Percentiles rank a stretch among this genome's conserved stretches.
These are phyloP conservation scores for Mesoclemmys tuberculata DNA, from an alignment of 2,113 vertebrate species.

Conservation along the genomic window DNA sequence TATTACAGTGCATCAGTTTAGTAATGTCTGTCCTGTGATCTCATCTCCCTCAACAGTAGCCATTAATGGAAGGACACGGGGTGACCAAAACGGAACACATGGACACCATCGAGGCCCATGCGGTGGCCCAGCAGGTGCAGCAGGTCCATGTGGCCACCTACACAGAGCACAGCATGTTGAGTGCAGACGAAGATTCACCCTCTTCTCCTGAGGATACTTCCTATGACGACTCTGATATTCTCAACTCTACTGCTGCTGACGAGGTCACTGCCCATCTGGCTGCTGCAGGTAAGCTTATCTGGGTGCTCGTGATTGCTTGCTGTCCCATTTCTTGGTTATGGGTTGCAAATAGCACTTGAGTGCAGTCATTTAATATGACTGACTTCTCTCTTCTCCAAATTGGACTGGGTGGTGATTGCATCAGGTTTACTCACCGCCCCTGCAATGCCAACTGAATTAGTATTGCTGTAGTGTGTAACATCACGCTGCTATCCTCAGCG, in stretches of 20 bases:
- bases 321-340: accelerated
- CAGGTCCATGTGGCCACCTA: conserved; percentile 95
- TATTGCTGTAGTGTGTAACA: background rate
- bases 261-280: conserved; percentile 97
- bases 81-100: conserved; percentile 93
- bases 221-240: conserved; percentile 97
- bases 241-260: conserved; percentile 94
- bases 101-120: conserved; percentile 96
- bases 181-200: conserved; percentile 94
- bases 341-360: accelerated
- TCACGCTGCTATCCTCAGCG: accelerated
- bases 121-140: conserved; percentile 93
- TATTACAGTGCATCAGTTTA: accelerated
- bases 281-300: conserved; percentile 86
- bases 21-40: background rate
- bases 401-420: background rate
- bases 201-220: conserved; percentile 96
- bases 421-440: background rate
- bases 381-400: background rate
- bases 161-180: conserved; percentile 94
- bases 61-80: conserved; percentile 93
- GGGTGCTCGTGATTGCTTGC: accelerated
- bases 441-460: accelerated
- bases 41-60: conserved; percentile 40
- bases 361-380: background rate